Evolutionary conservation across 2,113 vertebrate genomes (phyloP), one percentile per base, ranked within the genome.

Genomic region (Daubentonia madagascariensis): DNA sequence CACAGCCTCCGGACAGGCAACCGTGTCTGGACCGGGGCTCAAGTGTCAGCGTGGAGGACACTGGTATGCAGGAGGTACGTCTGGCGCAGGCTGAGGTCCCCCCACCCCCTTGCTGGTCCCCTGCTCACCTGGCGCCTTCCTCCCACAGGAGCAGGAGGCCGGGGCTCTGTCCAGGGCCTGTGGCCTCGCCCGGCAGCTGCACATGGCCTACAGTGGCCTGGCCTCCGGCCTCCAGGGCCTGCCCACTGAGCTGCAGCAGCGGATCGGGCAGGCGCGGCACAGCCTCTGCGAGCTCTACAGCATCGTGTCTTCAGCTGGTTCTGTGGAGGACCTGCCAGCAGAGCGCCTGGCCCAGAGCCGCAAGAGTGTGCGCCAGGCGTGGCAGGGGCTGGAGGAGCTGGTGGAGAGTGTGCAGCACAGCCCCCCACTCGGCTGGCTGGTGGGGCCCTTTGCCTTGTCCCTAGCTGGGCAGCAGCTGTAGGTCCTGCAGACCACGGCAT

Each of bases 171-270:
- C 98, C 78, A 99, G 99, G 99, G 98, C 98, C n/a, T 98, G 97
- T 1, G 65, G 98, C 20, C 97, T 99, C 28, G 98, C 98, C 45
- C 97, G 94, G 59, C 99, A 99, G 98, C 98, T 99, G 65, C 98
- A 97, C 1, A 94, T 97, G 0, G 98, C 99, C 1, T 99, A 98
- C 94, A 98, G 98, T 5, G 88, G 87, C 4, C 98, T 99, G 93
- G 99, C 99, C 87, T 98, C 98, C 1, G 98, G 99, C 30, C 98
- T 99, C 81, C 99, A 99, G 96, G 99, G 99, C 52, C 98, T 99
- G 57, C 99, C 99, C 0, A 54, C 78, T 0, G 95, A 98, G 8
- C 97, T 99, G 73, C 99, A 99, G 98, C 98, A 98, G 59, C 99
- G 23, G 5, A 98, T 99, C 0, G 96, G 98, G 23, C 96, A 4